Base-by-base conservation (phyloP, 2,888 invertebrate species). In the Campopleginae sp. region DNA sequence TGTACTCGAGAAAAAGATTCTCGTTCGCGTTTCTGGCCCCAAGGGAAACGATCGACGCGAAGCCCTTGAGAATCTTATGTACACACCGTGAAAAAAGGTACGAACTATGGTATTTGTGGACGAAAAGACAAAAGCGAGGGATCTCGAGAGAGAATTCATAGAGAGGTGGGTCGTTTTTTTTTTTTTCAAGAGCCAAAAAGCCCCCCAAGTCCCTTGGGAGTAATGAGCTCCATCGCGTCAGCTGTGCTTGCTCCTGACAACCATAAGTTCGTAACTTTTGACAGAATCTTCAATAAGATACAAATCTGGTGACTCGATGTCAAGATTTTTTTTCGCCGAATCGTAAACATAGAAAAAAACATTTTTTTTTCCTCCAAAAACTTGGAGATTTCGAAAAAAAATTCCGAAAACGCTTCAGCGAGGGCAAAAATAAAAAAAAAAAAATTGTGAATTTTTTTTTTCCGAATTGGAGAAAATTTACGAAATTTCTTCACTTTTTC, bases 201-300 rank as follows among this genome's bases (percentile, higher is more conserved):
- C 33, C 63, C 71, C 71, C 70, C 23, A 17, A 51, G 17, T 82
- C 89, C 85, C 88, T 44, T 79, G 89, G 88, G 89, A 85, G 86
- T 86, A 89, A 89, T 89, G 89, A 90, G 89, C 87, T 84, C 85
- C 84, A 90, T 89, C 88, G 88, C 88, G 87, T 88, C 90, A 89
- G 89, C 89, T 90, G 89, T 86, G 84, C 82, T 71, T 76, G 58
- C 76, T 63, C 61, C 77, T 70, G 75, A 33, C 58, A 66, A 75
- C 61, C 17, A 65, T 12, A 48, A 51, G 48, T 48, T 31, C 1
- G 17, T 23, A 44, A 46, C 23, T 19, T n/a, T 27, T 5, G 27
- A 51, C 38, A 42, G 2, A 6, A 46, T 27, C 31, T 61, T 44
- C 10, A 58, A 58, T 27, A 14, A 4, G 23, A 58, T 58, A 12